Conservation (phyloP, 2,113 vertebrate genomes). For the Pungitius pungitius region DNA sequence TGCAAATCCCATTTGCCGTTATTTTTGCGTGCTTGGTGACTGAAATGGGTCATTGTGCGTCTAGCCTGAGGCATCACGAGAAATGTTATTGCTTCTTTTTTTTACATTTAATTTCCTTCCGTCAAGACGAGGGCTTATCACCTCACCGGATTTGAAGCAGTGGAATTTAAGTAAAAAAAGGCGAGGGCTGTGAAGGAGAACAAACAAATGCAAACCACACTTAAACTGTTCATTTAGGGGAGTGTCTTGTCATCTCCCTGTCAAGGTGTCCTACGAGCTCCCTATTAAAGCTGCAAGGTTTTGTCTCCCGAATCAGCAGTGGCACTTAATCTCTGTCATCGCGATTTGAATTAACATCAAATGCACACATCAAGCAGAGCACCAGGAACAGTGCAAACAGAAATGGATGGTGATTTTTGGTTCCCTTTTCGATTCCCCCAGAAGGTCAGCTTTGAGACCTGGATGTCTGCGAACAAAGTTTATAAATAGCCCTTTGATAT, state of each 20-base stretch:
- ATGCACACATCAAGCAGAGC: conserved; percentile 14
- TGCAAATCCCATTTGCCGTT: conserved; percentile 35
- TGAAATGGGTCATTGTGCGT: conserved; percentile 69
- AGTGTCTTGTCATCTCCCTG: conserved; percentile 27
- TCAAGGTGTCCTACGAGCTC: conserved; percentile 16
- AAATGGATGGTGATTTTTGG: conserved; percentile 16
- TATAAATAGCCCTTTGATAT: conserved; percentile 78
- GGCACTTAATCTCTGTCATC: conserved; percentile 40
- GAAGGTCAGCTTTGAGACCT: conserved; percentile 28
- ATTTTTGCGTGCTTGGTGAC: conserved; percentile 47
- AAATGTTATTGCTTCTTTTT: conserved; percentile 6
- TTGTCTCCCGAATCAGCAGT: conserved; percentile 39
- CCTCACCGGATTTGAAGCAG: conserved; percentile 17
- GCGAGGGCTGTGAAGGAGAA: not conserved
- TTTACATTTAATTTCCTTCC: not conserved
- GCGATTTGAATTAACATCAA: conserved; percentile 28
- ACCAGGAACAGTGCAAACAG: conserved; percentile 8
- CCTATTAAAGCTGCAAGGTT: not conserved
- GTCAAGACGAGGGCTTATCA: conserved; percentile 36
- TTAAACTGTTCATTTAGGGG: conserved; percentile 45
- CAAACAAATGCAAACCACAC: conserved; percentile 12
- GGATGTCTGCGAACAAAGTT: conserved; percentile 33
- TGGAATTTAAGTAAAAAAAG: conserved; percentile 4
- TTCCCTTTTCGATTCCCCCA: conserved; percentile 8
- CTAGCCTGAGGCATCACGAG: conserved; percentile 45